Base-by-base conservation (phyloP, 1,140 invertebrate genomes). In the Lordiphosa collinella region DNA sequence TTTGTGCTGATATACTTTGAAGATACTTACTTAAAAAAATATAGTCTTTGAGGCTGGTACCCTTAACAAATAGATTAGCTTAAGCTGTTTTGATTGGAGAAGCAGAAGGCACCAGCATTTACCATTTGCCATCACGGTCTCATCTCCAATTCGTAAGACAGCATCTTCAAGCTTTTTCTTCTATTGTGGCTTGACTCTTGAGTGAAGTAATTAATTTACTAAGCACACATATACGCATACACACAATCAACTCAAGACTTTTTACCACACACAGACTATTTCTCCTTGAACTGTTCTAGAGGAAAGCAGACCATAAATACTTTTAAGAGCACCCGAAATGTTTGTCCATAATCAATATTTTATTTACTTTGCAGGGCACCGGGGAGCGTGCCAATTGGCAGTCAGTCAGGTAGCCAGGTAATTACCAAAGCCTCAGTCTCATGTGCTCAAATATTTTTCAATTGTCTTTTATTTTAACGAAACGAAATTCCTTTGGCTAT, bases 141-240 rank as follows among this genome's bases (percentile, higher is more conserved):
- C 29, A 16, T 14, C 31, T 16, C 46, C 41, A 44, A 44, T 29
- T 11, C 18, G 6, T 10, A 37, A 37, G 29, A 12, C 6, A 44
- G 41, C 37, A 14, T 25, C 22, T 16, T 25, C 22, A 25, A 25
- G 22, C 22, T 7, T 25, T 11, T 29, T 7, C 25, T 46, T 9
- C 29, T 14, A 16, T 34, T 13, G 44, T 37, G 10, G 16, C 14
- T 46, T 52, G 38, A 36, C 47, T 47, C 36, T 62, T 60, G 43
- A 66, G 53, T 73, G 51, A 69, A 74, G 70, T 80, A 80, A 80
- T 79, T 79, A 74, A 79, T 79, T 80, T 80, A 54, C 64, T 49
- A 66, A 70, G 60, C 34, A 65, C 38, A 52, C 49, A 64, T 41
- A 38, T 50, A 63, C 53, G 34, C 4, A 62, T 7, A 35, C 13